Evolutionary conservation across 2,113 vertebrate genomes (phyloP).

Genomic region (Mormyrus iriodes): DNA sequence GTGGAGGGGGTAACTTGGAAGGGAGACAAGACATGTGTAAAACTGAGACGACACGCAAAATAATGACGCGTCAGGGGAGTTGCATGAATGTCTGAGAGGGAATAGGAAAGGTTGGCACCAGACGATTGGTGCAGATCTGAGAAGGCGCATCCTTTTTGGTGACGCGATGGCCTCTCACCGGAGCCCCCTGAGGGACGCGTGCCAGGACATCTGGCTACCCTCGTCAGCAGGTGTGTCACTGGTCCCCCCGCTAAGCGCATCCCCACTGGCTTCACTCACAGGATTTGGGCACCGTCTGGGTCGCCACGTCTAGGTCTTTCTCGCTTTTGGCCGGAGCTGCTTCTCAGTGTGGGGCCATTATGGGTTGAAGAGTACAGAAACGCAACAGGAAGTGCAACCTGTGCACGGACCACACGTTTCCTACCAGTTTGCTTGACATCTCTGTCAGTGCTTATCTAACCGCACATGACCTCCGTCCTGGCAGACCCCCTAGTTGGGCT

Average conservation of each 20-base stretch:
- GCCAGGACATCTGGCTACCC: conserved; percentile 1
- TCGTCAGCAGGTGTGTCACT: not conserved
- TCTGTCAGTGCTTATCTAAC: not conserved
- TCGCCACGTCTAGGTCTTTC: not conserved
- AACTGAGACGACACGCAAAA: not conserved
- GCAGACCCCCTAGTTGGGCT: not conserved
- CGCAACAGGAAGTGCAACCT: not conserved
- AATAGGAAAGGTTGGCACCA: not conserved
- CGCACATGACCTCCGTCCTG: not conserved
- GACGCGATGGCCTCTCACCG: not conserved
- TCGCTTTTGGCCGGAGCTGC: not conserved
- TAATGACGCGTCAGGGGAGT: not conserved
- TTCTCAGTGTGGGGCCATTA: not conserved
- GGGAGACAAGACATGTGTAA: conserved; percentile 1
- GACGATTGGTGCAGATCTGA: not conserved
- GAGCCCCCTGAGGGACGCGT: not conserved
- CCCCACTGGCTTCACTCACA: not conserved
- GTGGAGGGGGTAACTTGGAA: not conserved
- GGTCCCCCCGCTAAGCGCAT: not conserved
- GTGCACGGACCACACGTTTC: not conserved
- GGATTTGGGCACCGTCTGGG: not conserved
- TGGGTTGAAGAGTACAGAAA: not conserved
- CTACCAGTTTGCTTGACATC: not conserved
- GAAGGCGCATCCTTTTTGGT: not conserved
- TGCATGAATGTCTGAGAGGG: not conserved